Conservation (phyloP, 2,797 vertebrate species). For the Vultur gryphus region DNA sequence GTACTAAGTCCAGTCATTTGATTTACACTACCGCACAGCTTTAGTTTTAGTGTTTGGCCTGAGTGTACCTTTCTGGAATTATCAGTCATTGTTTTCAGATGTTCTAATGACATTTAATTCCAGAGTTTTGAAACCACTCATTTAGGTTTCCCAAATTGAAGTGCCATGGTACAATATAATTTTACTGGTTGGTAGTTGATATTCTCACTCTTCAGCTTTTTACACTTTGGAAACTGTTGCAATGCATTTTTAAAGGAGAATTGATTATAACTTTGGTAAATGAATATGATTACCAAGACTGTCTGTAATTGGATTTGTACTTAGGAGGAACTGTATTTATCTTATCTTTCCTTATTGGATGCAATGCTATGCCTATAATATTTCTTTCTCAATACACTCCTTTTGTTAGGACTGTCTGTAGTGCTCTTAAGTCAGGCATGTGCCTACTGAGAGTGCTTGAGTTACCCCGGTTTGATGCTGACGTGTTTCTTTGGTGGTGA, state of each 20-base stretch:
- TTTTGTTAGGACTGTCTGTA: background rate
- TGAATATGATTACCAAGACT: background rate
- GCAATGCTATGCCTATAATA: background rate
- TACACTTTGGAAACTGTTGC: background rate
- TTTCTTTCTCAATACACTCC: background rate
- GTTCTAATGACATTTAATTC: slow-evolving; percentile 34
- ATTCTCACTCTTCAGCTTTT: background rate
- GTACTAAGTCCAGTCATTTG: background rate
- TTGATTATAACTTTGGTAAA: slow-evolving; percentile 40
- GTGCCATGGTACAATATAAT: background rate
- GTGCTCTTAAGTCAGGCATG: background rate
- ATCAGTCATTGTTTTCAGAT: slow-evolving; percentile 12
- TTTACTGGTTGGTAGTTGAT: background rate
- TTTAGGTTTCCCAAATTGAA: slow-evolving; percentile 23
- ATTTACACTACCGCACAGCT: background rate
- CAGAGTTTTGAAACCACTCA: slow-evolving; percentile 2
- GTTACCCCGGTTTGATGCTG: background rate
- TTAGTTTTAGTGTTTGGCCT: background rate
- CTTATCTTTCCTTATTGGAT: slow-evolving; percentile 15
- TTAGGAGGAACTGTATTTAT: slow-evolving; percentile 4
- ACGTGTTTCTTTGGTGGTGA: background rate
- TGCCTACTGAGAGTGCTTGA: background rate
- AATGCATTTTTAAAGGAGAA: slow-evolving; percentile 30
- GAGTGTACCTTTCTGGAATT: background rate
- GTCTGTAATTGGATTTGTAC: slow-evolving; percentile 37